Base-by-base conservation (phyloP, 2,888 invertebrate species). In the Zhuqinia jingwanae region DNA sequence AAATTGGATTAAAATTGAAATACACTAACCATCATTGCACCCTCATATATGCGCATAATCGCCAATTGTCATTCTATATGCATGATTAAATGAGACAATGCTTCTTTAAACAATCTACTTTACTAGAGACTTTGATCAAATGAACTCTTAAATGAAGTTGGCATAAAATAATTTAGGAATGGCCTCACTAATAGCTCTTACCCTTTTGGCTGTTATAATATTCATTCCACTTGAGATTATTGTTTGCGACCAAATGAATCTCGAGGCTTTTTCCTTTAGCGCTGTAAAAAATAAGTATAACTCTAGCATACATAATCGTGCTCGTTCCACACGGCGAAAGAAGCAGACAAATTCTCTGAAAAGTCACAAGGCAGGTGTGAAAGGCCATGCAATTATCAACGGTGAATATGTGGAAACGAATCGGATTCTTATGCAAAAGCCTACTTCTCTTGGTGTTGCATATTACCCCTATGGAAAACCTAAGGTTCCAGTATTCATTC, bases 351-450 rank as follows among this genome's bases (percentile, higher is more conserved):
- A 10, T n/a, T 10, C 50, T 2, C 3, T 50, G 3, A 17, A 45
- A 5, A 60, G 27, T 2, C 77, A 56, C n/a, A 42, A 36, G 6
- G 78, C 78, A 0, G 47, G 70, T 20, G 30, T 42, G 10, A 78
- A 68, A 15, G 84, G 45, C n/a, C 84, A 85, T 30, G 84, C 84
- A 0, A 68, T 85, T 0, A 70, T 85, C 36, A 85, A 85, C 36
- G 84, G 84, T 0, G 78, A 85, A n/a, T 78, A 78, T 42, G 5
- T 42, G 50, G 84, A 85, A 77, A 85, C 77, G 17, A 85, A 58
- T 22, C 17, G 78, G 30, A 56, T 85, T 20, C 60, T 85, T 8
- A 20, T 85, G 2, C 78, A 85, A 27, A 77, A 42, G n/a, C 5
- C 6, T 0, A 27, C 58, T 3, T 10, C 25, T 8, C 53, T 45